Evolutionary conservation across 2,888 invertebrate species (phyloP), one percentile per base, ranked within the genome.

Genomic region (Fissipunctia ypsillon): DNA sequence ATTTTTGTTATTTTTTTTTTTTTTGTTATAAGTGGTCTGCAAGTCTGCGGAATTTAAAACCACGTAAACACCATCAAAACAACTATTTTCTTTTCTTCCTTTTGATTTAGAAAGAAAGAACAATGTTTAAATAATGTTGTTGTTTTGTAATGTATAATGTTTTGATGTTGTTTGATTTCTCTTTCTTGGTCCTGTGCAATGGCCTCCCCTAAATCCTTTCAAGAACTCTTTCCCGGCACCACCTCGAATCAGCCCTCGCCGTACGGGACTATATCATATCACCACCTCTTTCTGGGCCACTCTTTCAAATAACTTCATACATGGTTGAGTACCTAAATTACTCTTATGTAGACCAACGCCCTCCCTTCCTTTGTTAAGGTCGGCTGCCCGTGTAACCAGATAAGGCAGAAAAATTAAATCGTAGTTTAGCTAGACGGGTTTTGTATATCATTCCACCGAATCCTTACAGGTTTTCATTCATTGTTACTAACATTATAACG

Each of bases 281-380:
- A 10, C n/a, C 5, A 43, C 38, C 22, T 41, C 16, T 28, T 50
- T 76, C 28, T 59, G 3, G 31, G 43, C n/a, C 35, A 43, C 10
- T 14, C 5, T 35, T 43, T 43, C 14, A 3, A 75, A 66, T 43
- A 43, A 25, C 66, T 74, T 76, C 64, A 41, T 41, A 73, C 14
- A 14, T 19, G 22, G 16, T 19, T 25, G 12, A 59, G 48, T 41
- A 38, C 45, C 28, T 61, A 41, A 75, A 68, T 60, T 41, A 38
- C 31, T 76, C 31, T 48, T 16, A 76, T 75, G 68, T 68, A 43
- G 59, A 45, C 28, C 77, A 76, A 74, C 31, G 73, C 56, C 64
- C 56, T 52, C 7, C 5, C 19, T 31, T 28, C 10, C n/a, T 43
- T 43, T 16, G 14, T 43, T 54, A 54, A 50, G 65, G 56, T 54